Base-by-base conservation (phyloP, 1,140 invertebrate species). In the Calycopis cecrops region DNA sequence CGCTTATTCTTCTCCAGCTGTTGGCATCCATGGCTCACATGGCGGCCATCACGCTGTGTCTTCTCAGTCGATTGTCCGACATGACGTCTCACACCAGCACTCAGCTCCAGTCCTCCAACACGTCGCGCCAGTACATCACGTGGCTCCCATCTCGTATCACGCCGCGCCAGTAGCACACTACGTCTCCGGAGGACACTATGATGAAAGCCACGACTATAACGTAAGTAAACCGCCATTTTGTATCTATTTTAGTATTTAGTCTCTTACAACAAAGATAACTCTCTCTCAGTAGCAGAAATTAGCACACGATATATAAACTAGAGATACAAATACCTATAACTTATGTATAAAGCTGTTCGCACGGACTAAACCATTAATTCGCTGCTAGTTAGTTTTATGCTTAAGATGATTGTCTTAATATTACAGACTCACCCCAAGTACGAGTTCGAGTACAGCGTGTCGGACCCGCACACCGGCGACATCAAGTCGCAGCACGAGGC, bases 401-500 rank as follows among this genome's bases (percentile, higher is more conserved):
- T n/a, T n/a, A n/a, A n/a, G n/a, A n/a, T n/a, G n/a, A n/a, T n/a
- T n/a, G n/a, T n/a, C n/a, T n/a, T n/a, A n/a, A n/a, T 42, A 9
- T 57, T 11, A 16, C 48, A 57, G 55, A 37, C 53, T 1, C 65
- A 74, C 52, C 69, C 75, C 10, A 69, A 73, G 59, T 80, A 88
- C 71, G 71, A 75, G 48, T 89, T 79, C 67, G 63, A 80, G 35
- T 89, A 89, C 72, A 76, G 75, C 37, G 84, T 88, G 14, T 54
- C 62, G 16, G 77, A 79, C 42, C 59, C 66, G 0, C 70, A 79
- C 58, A 79, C 73, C 14, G 70, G 72, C 14, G 72, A 79, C 64
- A 62, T 69, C 62, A 79, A 76, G 66, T 72, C 62, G 53, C 76
- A 79, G 49, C 70, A 75, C 40, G 76, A 80, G 61, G 58, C 59